phyloP scores from a whole-genome alignment of 2,113 vertebrate species.

The Melozone crissalis region DNA sequence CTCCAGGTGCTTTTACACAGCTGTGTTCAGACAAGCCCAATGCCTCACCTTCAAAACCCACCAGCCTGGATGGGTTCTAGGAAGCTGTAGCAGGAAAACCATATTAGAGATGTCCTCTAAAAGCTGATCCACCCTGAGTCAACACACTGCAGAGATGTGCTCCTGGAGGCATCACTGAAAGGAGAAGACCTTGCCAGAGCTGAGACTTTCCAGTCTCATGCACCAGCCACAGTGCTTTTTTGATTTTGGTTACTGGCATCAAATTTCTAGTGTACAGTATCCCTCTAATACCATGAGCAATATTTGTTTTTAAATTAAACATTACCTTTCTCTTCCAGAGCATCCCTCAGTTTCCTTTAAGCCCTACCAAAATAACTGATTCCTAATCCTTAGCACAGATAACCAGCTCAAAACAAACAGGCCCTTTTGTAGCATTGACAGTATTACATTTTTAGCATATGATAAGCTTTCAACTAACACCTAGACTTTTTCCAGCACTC shows the following conservation, averaged over 20 bases:
- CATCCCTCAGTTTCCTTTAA: not conserved
- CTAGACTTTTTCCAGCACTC: not conserved
- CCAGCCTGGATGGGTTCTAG: not conserved
- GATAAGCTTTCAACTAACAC: not conserved
- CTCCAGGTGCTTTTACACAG: not conserved
- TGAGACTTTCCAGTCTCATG: not conserved
- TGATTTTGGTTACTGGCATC: not conserved
- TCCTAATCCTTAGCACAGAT: not conserved
- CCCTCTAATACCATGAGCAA: not conserved
- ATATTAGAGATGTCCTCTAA: rapidly evolving
- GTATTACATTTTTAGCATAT: conserved; percentile 1
- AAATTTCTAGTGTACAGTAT: not conserved
- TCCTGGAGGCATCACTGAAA: not conserved
- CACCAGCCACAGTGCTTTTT: not conserved
- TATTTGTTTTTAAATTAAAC: conserved; percentile 27
- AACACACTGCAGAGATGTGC: not conserved
- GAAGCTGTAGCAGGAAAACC: not conserved
- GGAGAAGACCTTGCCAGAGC: not conserved
- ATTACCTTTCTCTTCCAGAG: not conserved
- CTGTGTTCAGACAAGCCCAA: not conserved
- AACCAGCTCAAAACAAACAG: conserved; percentile 24
- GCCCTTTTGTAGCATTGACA: not conserved
- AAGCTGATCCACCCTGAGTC: not conserved
- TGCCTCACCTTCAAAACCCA: not conserved
- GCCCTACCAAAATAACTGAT: not conserved